Conservation (phyloP, 2,113 vertebrate genomes). For the Physeter macrocephalus region DNA sequence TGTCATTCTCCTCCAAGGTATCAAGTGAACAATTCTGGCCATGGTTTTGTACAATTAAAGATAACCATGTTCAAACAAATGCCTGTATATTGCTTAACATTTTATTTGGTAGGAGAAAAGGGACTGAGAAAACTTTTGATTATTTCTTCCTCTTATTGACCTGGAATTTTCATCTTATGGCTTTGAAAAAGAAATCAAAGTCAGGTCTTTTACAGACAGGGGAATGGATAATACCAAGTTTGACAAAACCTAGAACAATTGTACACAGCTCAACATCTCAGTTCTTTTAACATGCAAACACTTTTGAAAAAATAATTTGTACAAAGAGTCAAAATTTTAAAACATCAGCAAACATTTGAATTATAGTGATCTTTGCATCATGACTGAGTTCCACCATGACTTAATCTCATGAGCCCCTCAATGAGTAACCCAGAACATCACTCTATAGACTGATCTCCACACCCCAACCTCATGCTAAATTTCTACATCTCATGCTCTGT, state of each 20-base stretch:
- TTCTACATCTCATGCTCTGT: neutral
- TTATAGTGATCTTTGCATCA: neutral
- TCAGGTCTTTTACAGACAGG: neutral
- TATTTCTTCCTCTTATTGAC: neutral
- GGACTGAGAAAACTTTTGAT: neutral
- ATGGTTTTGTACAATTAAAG: neutral
- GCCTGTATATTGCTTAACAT: neutral
- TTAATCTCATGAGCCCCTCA: neutral
- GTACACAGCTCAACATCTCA: neutral
- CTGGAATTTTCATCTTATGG: neutral
- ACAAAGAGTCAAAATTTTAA: neutral
- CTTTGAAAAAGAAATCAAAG: neutral
- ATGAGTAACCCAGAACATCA: neutral
- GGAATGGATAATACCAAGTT: neutral
- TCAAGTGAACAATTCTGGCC: neutral
- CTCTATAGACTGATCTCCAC: neutral
- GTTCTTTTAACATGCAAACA: neutral
- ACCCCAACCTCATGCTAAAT: neutral
- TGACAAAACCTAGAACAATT: neutral
- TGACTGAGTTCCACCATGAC: neutral
- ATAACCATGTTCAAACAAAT: neutral
- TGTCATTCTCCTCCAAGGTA: neutral
- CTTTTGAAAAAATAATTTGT: neutral
- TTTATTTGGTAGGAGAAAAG: neutral
- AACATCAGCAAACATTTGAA: neutral